Conservation (phyloP, 2,888 invertebrate species). For the Odontothrips loti region DNA sequence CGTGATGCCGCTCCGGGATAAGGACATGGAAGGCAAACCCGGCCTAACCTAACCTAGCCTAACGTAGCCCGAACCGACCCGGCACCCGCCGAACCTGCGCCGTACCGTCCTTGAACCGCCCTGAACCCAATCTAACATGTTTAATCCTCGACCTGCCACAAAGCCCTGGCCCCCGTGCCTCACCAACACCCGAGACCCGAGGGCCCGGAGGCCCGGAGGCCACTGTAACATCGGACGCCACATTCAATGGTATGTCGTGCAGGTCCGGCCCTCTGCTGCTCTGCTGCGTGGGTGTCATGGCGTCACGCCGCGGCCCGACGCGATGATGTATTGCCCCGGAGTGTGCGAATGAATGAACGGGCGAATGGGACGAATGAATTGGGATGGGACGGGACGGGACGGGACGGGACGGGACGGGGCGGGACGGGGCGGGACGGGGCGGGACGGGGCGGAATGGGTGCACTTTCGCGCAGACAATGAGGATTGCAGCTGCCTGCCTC, state of each 20-base stretch:
- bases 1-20: background rate
- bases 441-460: background rate
- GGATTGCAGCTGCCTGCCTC: background rate
- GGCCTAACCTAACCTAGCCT: too few relatives aligned
- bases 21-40: too few relatives aligned
- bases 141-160: too few relatives aligned
- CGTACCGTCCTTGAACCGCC: too few relatives aligned
- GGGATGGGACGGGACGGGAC: background rate
- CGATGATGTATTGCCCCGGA: background rate
- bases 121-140: too few relatives aligned
- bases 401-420: background rate
- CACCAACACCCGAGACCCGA: background rate
- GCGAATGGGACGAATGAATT: background rate
- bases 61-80: too few relatives aligned
- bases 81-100: too few relatives aligned
- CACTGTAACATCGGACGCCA: too few relatives aligned
- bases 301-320: background rate
- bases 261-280: background rate
- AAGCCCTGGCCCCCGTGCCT: too few relatives aligned
- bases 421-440: background rate
- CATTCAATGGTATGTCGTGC: too few relatives aligned
- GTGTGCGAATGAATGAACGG: background rate
- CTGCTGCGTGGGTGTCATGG: background rate
- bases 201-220: too few relatives aligned
- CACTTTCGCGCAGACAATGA: conserved; percentile 16